Evolutionary conservation across 2,888 invertebrate species (phyloP).

Genomic region (Dynastes grantii): DNA sequence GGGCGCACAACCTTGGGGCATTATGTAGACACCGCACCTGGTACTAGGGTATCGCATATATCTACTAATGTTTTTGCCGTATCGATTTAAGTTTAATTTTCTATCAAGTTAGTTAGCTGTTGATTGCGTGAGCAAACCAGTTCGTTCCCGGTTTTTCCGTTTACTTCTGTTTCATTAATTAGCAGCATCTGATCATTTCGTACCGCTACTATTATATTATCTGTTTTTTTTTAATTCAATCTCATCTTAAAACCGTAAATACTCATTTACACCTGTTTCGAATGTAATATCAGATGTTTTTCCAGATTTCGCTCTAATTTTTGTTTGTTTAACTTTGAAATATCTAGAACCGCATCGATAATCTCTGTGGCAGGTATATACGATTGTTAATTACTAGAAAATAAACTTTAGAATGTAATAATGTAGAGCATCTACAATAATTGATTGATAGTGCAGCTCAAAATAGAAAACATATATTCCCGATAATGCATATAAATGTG

Average conservation of each 20-base stretch:
- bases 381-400: too few relatives aligned
- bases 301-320: constrained; percentile 1
- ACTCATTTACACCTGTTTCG: constrained; percentile 24
- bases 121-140: constrained; percentile 27
- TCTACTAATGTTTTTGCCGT: not conserved
- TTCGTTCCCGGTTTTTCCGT: not conserved
- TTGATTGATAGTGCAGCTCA: too few relatives aligned
- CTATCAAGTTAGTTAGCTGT: not conserved
- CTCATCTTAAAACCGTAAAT: constrained; percentile 18
- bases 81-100: constrained; percentile 8
- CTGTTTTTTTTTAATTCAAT: constrained; percentile 12
- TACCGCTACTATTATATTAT: not conserved
- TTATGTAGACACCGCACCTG: too few relatives aligned
- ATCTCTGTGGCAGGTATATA: not conserved
- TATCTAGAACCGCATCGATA: not conserved
- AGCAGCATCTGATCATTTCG: constrained; percentile 10
- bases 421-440: too few relatives aligned
- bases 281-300: constrained; percentile 23
- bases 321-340: constrained; percentile 3
- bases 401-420: too few relatives aligned
- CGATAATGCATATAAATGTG: too few relatives aligned
- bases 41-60: not conserved
- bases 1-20: too few relatives aligned
- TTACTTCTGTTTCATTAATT: constrained; percentile 20
- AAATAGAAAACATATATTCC: too few relatives aligned